Conservation (phyloP, 2,888 invertebrate genomes). For the Augiades crinisus region DNA sequence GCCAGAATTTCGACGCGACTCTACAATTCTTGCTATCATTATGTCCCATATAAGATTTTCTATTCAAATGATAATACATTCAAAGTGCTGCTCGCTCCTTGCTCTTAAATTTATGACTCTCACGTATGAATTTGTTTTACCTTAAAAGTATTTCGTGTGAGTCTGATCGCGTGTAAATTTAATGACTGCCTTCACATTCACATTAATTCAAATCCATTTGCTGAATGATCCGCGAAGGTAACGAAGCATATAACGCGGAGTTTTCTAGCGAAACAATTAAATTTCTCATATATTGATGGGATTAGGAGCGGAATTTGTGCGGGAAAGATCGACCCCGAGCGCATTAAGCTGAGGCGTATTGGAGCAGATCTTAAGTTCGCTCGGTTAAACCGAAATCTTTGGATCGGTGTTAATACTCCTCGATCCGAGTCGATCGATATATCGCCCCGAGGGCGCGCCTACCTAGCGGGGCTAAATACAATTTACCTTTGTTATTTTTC, state of each 20-base stretch:
- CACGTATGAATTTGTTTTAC: slow-evolving; percentile 30
- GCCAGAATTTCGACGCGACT: slow-evolving; percentile 1
- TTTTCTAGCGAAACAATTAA: slow-evolving; percentile 76
- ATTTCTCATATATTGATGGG: slow-evolving; percentile 68
- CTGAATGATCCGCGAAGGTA: slow-evolving; percentile 55
- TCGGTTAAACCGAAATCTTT: slow-evolving; percentile 62
- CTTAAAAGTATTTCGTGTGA: slow-evolving; percentile 68
- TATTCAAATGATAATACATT: slow-evolving; percentile 8
- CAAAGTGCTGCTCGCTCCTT: slow-evolving; percentile 7
- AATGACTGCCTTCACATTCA: slow-evolving; percentile 74
- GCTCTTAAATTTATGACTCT: slow-evolving; percentile 32
- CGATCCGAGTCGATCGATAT: slow-evolving; percentile 64
- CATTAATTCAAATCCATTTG: slow-evolving; percentile 66
- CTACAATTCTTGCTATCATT: neutral
- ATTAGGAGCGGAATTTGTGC: slow-evolving; percentile 56
- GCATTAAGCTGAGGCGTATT: slow-evolving; percentile 52
- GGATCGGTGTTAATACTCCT: slow-evolving; percentile 54
- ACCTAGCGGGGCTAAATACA: slow-evolving; percentile 76
- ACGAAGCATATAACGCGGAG: slow-evolving; percentile 58
- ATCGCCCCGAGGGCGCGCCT: slow-evolving; percentile 62
- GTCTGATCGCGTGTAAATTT: slow-evolving; percentile 73
- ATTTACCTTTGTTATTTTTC: slow-evolving; percentile 82
- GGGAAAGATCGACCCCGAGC: slow-evolving; percentile 42
- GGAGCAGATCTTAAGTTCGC: slow-evolving; percentile 64
- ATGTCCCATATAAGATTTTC: slow-evolving; percentile 10